A percentile compares a stretch with the other conserved stretches of the same genome.
Evolutionary conservation across 2,113 vertebrate genomes (phyloP).

Genomic region (Vulpes lagopus): DNA sequence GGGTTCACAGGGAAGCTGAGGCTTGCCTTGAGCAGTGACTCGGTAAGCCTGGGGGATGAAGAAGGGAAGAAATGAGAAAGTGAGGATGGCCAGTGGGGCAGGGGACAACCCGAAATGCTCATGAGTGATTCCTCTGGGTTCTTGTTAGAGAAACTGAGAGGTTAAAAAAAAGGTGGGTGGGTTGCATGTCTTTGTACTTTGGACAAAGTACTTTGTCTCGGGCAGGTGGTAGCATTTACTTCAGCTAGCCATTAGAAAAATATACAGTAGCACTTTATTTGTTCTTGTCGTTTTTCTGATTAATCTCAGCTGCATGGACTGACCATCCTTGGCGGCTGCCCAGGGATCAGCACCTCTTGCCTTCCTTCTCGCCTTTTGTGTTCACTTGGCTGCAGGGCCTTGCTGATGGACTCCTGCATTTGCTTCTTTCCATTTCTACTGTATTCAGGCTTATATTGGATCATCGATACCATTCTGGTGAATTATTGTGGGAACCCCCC

Average conservation of each 20-base stretch:
- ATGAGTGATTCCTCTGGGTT: background rate
- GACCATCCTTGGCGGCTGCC: background rate
- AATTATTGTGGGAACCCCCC: background rate
- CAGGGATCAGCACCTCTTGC: background rate
- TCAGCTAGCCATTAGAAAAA: background rate
- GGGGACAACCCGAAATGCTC: background rate
- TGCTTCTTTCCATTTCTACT: background rate
- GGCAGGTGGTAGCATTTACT: background rate
- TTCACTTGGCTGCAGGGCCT: background rate
- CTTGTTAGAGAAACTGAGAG: background rate
- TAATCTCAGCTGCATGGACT: background rate
- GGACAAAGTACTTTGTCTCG: background rate
- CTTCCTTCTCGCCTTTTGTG: background rate
- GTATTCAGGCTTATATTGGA: background rate
- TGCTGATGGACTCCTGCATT: background rate
- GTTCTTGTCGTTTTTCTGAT: background rate
- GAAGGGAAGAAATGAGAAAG: background rate
- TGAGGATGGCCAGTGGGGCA: background rate
- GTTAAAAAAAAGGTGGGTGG: background rate
- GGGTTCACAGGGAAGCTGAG: background rate
- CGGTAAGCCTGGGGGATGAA: background rate
- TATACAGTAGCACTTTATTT: background rate
- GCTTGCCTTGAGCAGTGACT: background rate
- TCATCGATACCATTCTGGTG: background rate
- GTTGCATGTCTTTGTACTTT: too few relatives aligned